Evolutionary conservation across 2,113 vertebrate genomes (phyloP).

Genomic region (Oreocharis arfaki): DNA sequence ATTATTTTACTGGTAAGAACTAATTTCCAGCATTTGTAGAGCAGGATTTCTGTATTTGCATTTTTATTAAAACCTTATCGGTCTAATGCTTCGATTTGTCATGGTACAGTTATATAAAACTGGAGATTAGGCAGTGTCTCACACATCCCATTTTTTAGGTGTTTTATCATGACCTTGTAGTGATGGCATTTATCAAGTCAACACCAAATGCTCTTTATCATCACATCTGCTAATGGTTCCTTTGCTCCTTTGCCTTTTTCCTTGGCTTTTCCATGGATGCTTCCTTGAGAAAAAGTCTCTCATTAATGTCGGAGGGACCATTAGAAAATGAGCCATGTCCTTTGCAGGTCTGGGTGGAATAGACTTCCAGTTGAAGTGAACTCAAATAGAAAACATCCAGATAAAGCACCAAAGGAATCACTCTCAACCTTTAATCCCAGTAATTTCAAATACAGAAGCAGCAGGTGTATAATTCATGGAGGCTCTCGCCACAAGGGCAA

Average conservation of each 20-base stretch:
- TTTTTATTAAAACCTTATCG: conserved; percentile 70
- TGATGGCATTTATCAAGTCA: neutral
- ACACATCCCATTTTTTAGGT: neutral
- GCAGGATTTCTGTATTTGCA: conserved; percentile 53
- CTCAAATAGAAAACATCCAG: neutral
- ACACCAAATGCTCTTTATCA: neutral
- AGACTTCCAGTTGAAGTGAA: neutral
- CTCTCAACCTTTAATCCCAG: neutral
- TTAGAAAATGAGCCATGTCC: neutral
- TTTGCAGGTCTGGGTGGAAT: neutral
- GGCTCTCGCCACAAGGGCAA: neutral
- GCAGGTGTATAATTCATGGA: neutral
- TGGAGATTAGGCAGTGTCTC: conserved; percentile 15
- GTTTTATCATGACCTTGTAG: neutral
- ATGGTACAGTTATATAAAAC: conserved; percentile 20
- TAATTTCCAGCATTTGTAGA: neutral
- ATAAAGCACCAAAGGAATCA: neutral
- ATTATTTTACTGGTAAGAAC: conserved; percentile 3
- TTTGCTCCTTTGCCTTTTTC: neutral
- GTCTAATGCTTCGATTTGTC: conserved; percentile 55
- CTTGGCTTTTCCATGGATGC: neutral
- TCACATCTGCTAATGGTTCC: neutral
- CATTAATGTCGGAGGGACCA: neutral
- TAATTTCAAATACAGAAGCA: neutral
- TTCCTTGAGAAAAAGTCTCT: neutral